These are phyloP conservation scores for Lasioglossum lativentre DNA, from an alignment of 2,888 invertebrate genomes.

Conservation along the genomic window DNA sequence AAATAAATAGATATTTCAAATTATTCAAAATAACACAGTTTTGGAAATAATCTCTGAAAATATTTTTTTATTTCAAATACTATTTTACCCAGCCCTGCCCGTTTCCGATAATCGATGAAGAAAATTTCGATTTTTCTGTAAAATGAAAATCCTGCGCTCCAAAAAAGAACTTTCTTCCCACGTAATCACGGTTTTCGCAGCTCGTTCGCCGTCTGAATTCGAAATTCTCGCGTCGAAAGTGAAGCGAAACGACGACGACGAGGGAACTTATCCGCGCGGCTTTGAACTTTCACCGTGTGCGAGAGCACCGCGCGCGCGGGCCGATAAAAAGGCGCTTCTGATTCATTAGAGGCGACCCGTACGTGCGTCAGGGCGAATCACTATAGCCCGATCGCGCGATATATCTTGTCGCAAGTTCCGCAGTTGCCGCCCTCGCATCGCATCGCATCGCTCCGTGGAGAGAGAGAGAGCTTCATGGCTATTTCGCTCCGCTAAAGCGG, in stretches of 20 bases:
- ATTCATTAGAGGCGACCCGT: not conserved
- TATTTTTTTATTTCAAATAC: no score
- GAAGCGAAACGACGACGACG: not conserved
- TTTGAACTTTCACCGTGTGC: conserved; percentile 48
- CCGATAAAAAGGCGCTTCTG: conserved; percentile 5
- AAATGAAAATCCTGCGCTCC: not conserved
- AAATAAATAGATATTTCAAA: no score
- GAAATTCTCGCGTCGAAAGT: conserved; percentile 27
- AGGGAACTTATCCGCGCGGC: not conserved
- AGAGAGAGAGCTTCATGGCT: conserved; percentile 44
- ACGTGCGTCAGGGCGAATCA: conserved; percentile 2
- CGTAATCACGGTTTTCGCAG: not conserved
- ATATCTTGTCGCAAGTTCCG: conserved; percentile 40
- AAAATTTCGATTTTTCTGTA: no score
- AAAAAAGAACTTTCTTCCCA: not conserved
- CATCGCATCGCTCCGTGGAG: conserved; percentile 9
- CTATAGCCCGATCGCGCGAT: not conserved
- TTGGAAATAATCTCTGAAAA: no score
- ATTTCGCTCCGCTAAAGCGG: conserved; percentile 43
- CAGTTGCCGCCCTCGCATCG: conserved; percentile 26
- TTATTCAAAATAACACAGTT: no score
- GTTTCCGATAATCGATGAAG: no score
- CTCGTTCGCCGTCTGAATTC: not conserved
- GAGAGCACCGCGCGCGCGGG: conserved; percentile 10
- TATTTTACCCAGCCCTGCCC: no score